Base-by-base conservation (phyloP, 2,888 invertebrate species). In the Diaphora mendica region DNA sequence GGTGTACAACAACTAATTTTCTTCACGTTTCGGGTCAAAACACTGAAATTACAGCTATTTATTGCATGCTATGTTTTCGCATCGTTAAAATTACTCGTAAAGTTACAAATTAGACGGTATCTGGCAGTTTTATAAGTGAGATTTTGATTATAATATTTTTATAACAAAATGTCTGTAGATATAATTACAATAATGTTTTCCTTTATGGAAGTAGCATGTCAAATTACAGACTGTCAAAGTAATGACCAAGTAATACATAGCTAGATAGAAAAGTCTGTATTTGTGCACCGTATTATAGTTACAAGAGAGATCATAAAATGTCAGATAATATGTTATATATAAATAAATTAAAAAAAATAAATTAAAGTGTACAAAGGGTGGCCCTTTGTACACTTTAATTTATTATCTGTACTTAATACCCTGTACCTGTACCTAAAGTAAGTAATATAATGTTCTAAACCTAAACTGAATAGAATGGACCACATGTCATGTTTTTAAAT, bases 31-130 rank as follows among this genome's bases (percentile, higher is more conserved):
- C 8, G 66, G 66, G 66, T 42, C 42, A 26, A 66, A 42, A 42
- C 66, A 39, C 39, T 66, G 26, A 66, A 66, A 66, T 39, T 66
- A 66, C 66, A n/a, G 23, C 42, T n/a, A 66, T 66, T 66, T 33
- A 30, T 33, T 42, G 5, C n/a, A 42, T 42, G 42, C 42, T 42
- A n/a, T 66, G 48, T 20, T 67, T 48, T 48, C 44, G 44, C 67
- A 48, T 67, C 67, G 30, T 67, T 67, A 48, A 33, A 48, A 48
- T 33, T 67, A 30, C 23, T 23, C 13, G 23, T 68, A 68, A 51
- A 68, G 23, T 51, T 68, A 51, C 68, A 68, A 68, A 68, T 68
- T 51, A 33, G 15, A 48, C n/a, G 30, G 48, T 68, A 33, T 33
- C 23, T 68, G 33, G 30, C 30, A 0, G 33, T n/a, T 68, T 68